Evolutionary conservation across 1,140 invertebrate species (phyloP).

Genomic region (Aricia agestis): DNA sequence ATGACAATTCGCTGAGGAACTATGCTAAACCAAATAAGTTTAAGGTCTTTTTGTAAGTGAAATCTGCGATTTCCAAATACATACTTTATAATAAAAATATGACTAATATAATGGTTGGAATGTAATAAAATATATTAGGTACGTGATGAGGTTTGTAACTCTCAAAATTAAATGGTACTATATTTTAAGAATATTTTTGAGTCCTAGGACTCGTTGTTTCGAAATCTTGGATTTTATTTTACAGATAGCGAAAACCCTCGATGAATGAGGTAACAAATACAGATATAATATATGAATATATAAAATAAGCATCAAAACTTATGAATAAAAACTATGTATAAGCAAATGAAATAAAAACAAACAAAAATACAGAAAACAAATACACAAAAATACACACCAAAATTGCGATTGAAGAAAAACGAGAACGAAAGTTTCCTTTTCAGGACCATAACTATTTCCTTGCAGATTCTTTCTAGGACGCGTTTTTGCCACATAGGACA

Average conservation of each 20-base stretch:
- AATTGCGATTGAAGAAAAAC: background rate
- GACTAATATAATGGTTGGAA: no score
- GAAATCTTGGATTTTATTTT: background rate
- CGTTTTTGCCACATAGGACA: background rate
- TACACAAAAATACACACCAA: background rate
- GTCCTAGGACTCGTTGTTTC: background rate
- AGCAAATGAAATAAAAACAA: constrained; percentile 4
- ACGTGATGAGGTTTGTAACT: background rate
- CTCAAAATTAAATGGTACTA: background rate
- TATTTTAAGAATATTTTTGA: background rate
- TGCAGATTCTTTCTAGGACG: background rate
- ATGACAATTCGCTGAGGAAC: background rate
- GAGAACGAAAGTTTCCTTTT: background rate
- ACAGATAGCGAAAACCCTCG: background rate
- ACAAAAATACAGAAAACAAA: background rate
- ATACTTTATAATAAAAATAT: background rate
- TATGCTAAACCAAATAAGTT: background rate
- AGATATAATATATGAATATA: background rate
- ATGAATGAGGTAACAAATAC: constrained; percentile 3
- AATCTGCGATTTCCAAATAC: background rate
- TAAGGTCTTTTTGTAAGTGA: background rate
- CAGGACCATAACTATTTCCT: background rate
- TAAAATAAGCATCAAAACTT: background rate
- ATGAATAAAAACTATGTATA: background rate
- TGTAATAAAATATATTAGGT: background rate